These are phyloP conservation scores for Centropus bengalensis DNA, from an alignment of 2,113 vertebrate genomes.

Conservation along the genomic window DNA sequence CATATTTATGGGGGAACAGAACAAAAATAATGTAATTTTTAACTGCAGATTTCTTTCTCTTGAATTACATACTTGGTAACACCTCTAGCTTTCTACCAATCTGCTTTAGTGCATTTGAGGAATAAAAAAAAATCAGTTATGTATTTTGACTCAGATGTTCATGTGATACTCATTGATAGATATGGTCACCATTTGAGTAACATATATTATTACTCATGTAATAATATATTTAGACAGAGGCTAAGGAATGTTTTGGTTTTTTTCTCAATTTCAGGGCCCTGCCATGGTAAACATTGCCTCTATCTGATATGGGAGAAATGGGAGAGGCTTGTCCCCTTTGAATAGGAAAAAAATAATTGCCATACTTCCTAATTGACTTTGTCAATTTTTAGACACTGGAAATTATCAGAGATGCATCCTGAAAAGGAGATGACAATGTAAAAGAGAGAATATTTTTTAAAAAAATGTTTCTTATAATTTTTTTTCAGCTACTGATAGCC, in stretches of 20 bases:
- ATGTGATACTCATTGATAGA: background rate
- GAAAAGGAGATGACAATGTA: background rate
- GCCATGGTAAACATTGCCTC: accelerated
- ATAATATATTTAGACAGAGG: background rate
- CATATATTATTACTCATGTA: accelerated
- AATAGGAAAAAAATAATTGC: background rate
- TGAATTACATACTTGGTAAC: background rate
- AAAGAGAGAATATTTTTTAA: background rate
- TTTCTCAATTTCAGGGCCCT: background rate
- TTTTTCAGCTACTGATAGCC: background rate
- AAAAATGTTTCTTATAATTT: background rate
- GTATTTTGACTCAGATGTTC: accelerated
- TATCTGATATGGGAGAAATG: background rate
- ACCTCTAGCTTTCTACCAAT: background rate
- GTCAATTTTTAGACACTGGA: background rate
- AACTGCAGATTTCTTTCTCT: background rate
- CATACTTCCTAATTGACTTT: background rate
- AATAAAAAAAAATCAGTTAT: background rate
- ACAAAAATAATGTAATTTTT: accelerated
- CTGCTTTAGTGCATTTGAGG: background rate
- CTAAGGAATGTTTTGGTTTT: background rate
- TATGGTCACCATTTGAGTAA: background rate
- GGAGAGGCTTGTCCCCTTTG: background rate
- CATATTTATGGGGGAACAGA: background rate
- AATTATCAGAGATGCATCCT: background rate